Conservation (phyloP, 2,113 vertebrate species). For the Macrotus californicus region DNA sequence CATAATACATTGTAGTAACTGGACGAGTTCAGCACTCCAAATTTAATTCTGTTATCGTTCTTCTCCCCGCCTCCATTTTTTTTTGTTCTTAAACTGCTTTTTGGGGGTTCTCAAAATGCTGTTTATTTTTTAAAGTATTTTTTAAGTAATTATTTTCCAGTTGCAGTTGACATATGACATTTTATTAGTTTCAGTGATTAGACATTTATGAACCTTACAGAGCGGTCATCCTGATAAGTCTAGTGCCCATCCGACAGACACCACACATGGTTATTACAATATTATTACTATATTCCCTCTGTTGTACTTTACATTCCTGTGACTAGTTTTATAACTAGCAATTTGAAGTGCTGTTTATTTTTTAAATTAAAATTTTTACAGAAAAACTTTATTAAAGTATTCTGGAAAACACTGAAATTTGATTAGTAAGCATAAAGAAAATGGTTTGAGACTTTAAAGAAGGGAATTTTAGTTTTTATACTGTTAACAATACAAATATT, state of each 20-base stretch:
- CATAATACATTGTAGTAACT: neutral
- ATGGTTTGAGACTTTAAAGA: neutral
- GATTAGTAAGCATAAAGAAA: neutral
- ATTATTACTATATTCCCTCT: neutral
- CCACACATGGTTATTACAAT: neutral
- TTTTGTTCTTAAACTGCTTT: neutral
- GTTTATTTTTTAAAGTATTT: neutral
- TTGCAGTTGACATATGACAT: neutral
- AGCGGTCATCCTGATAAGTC: neutral
- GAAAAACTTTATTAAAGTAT: neutral
- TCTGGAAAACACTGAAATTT: neutral
- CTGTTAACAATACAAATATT: neutral
- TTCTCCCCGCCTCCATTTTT: neutral
- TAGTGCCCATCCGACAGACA: neutral
- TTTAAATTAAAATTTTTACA: conserved; percentile 6
- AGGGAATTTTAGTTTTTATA: neutral
- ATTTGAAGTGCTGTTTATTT: neutral
- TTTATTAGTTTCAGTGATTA: neutral
- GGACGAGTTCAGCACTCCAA: neutral
- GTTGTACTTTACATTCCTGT: neutral
- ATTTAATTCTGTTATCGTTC: neutral
- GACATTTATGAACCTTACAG: neutral
- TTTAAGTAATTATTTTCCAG: neutral
- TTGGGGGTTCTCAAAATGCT: neutral
- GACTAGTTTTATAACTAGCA: neutral